A percentile compares a stretch with the other conserved stretches of the same genome.
These are phyloP conservation scores for Arctopsyche grandis DNA, from an alignment of 1,140 invertebrate species.

Conservation along the genomic window DNA sequence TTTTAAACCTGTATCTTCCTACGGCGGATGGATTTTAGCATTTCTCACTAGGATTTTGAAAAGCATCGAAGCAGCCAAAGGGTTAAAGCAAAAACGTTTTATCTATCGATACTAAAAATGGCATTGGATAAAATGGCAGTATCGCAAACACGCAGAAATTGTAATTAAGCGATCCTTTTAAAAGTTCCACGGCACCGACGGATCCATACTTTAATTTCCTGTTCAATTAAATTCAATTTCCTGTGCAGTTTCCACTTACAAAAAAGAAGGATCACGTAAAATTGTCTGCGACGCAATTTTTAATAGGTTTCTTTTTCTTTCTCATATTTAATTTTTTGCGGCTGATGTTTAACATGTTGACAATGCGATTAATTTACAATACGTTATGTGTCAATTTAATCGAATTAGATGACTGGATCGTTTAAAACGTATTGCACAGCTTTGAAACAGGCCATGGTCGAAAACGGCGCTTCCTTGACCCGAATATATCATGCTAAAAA, in stretches of 20 bases:
- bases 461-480: slow-evolving; percentile 8
- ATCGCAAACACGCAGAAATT: neutral
- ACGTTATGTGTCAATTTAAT: neutral
- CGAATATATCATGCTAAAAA: neutral
- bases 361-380: neutral
- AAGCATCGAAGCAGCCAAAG: no score
- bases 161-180: slow-evolving; percentile 25
- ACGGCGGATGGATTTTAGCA: no score
- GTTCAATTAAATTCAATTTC: slow-evolving; percentile 23
- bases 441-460: neutral
- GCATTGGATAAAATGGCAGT: no score
- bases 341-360: no score
- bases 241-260: neutral
- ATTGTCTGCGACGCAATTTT: neutral
- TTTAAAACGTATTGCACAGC: neutral
- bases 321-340: no score
- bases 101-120: no score
- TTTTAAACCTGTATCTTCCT: no score
- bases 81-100: no score
- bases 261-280: neutral
- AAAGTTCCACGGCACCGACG: slow-evolving; percentile 1
- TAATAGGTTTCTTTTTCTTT: neutral
- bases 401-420: neutral
- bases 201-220: slow-evolving; percentile 21
- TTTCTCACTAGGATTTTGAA: no score